phyloP scores from a whole-genome alignment of 2,797 vertebrate genomes.

The Tokudaia muenninki region DNA sequence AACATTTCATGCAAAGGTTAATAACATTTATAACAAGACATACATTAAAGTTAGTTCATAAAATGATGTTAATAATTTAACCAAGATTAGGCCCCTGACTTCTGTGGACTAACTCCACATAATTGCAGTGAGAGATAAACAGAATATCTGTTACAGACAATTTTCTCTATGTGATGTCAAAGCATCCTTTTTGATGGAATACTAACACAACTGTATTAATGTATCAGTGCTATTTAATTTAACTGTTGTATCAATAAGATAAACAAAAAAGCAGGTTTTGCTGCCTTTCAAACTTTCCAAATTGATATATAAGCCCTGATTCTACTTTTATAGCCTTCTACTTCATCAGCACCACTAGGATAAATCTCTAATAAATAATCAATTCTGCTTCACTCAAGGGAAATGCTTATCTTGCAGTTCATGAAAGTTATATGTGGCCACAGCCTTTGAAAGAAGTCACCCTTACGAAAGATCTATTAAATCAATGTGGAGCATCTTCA shows the following conservation, averaged over 20 bases:
- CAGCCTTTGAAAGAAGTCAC: conserved; percentile 64
- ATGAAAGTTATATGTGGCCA: conserved; percentile 68
- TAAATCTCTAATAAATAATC: conserved; percentile 73
- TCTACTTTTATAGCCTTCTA: conserved; percentile 27
- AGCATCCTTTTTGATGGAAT: conserved; percentile 24
- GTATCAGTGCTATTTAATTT: neutral
- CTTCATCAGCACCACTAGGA: conserved; percentile 23
- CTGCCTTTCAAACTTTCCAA: conserved; percentile 59
- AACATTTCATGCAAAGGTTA: neutral
- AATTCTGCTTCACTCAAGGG: conserved; percentile 6
- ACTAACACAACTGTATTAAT: conserved; percentile 20
- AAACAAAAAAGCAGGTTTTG: conserved; percentile 1
- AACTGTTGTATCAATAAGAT: conserved; percentile 34
- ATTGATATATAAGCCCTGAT: neutral
- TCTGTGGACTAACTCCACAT: neutral
- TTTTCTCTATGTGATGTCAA: neutral
- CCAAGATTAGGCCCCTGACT: neutral
- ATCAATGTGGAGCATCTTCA: conserved; percentile 34
- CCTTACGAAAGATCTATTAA: conserved; percentile 66
- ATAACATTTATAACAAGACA: neutral
- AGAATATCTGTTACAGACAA: neutral
- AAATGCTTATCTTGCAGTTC: conserved; percentile 45
- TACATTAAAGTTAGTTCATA: conserved; percentile 2
- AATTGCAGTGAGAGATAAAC: neutral
- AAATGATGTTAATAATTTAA: neutral